Base-by-base conservation (phyloP, 2,113 vertebrate species). In the Sander lucioperca region DNA sequence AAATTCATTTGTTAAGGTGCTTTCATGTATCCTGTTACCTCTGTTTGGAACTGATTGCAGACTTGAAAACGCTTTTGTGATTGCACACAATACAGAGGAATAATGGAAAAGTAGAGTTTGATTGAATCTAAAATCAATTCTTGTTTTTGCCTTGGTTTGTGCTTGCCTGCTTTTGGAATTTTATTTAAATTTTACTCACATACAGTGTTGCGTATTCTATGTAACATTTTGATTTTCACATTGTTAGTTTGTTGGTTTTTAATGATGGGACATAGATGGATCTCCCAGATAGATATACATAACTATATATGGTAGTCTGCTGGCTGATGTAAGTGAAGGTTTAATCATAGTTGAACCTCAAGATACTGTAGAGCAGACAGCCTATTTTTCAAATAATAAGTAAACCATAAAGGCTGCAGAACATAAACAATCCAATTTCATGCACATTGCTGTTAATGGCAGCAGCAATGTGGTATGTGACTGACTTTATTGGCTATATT, bases 11-110 rank as follows among this genome's bases (percentile, higher is more conserved):
- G 54, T 80, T 14, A 33, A 66, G 54, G 88, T 66, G 69, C 63
- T 77, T 88, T 86, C 14, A 74, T 82, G 53, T 68, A 27, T 69
- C 68, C 66, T 13, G 5, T 61, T 83, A 47, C 57, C 76, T 80
- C 78, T 62, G 78, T 68, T 69, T 76, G 70, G 11, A 70, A 68
- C 33, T 82, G 79, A 88, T 86, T 81, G 86, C 64, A 69, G 36
- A 36, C 39, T 33, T 73, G 15, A 72, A 84, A 84, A 74, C 23
- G 48, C 43, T 71, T 77, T 75, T 74, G 65, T 47, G 45, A 77
- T 65, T 58, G 54, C 25, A 9, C 30, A 51, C 36, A 70, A 79
- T 56, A 39, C 62, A 27, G 67, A 57, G 19, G 53, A 23, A 13
- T 57, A 77, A 56, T 53, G 43, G 48, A 74, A n/a, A 84, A 70